Base-by-base conservation (phyloP, 1,140 invertebrate genomes). In the Ruditapes philippinarum region DNA sequence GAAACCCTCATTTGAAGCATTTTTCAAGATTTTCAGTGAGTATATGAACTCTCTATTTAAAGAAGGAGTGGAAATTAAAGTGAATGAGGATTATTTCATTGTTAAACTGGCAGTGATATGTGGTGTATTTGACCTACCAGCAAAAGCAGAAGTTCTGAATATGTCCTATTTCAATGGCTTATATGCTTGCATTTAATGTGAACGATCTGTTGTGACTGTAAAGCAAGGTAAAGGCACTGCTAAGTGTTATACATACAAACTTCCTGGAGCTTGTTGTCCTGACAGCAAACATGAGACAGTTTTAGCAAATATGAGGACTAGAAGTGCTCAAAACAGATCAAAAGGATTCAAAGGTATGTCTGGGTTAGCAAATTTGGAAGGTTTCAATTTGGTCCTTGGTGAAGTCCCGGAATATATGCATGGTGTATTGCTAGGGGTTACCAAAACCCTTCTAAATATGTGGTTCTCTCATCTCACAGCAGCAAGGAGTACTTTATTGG, bases 391-490 rank as follows among this genome's bases (percentile, higher is more conserved):
- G 33, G 83, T 90, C 1, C 0, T n/a, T 28, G 89, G 89, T 25
- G 54, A 62, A 4, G 76, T 87, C 0, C 89, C 89, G 14, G 83
- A 87, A 25, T 90, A 90, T 19, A 90, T 82, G 78, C 78, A 90
- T 76, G 73, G 65, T 38, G 89, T 90, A 12, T 45, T 90, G 3
- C 60, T 88, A 19, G 88, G 88, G 25, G 62, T 89, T 1, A 85
- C 74, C 11, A 89, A 89, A 60, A 57, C 73, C 14, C 22, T 78
- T 22, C 4, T 89, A 54, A 45, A 49, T 31, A 89, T 78, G 76
- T 78, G n/a, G 28, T 89, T 89, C 38, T 89, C 88, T 12, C 89
- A 57, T 57, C 83, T 17, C 25, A 86, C 4, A 60, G 62, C 79
- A 51, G 31, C n/a, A 90, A 74, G 31, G 17, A 33, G 1, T 90